Percentiles rank a stretch among this genome's conserved stretches.
phyloP scores from a whole-genome alignment of 1,140 invertebrate species.

The Drosophila lowei region DNA sequence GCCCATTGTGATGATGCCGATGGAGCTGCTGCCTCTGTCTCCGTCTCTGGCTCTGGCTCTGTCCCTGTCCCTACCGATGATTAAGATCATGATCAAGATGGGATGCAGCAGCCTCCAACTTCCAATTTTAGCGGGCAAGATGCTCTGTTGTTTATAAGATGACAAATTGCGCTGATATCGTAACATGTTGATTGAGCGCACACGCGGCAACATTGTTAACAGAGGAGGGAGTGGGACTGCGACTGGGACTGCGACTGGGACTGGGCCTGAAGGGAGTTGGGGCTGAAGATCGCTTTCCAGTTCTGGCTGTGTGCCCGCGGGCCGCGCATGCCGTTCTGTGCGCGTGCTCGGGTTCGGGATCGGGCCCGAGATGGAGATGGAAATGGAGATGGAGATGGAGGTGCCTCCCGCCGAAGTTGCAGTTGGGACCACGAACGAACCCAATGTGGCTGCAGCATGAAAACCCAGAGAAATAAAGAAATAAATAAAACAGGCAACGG shows the following conservation, averaged over 20 bases:
- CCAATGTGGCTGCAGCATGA: conserved; percentile 51
- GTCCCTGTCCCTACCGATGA: conserved; percentile 25
- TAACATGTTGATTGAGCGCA: conserved; percentile 81
- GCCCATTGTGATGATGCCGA: conserved; percentile 45
- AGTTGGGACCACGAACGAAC: too few relatives aligned
- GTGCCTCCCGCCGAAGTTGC: conserved; percentile 4
- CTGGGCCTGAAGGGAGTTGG: conserved; percentile 3
- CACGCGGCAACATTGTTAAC: conserved; percentile 75
- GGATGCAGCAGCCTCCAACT: neutral
- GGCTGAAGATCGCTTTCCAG: conserved; percentile 26
- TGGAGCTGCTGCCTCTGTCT: conserved; percentile 20
- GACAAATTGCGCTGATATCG: conserved; percentile 80
- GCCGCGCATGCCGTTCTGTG: conserved; percentile 54
- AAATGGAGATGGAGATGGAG: conserved; percentile 11
- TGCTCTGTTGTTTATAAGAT: conserved; percentile 70
- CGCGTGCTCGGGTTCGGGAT: conserved; percentile 57
- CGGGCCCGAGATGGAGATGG: neutral
- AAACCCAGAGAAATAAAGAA: conserved; percentile 77
- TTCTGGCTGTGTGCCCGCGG: conserved; percentile 34
- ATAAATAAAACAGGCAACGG: conserved; percentile 79
- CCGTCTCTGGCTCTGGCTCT: conserved; percentile 12
- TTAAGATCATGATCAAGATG: conserved; percentile 6
- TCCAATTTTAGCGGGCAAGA: conserved; percentile 31
- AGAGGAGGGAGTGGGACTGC: neutral
- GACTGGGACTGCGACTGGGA: neutral